phyloP scores from a whole-genome alignment of 2,797 vertebrate genomes.

The Periparus ater region DNA sequence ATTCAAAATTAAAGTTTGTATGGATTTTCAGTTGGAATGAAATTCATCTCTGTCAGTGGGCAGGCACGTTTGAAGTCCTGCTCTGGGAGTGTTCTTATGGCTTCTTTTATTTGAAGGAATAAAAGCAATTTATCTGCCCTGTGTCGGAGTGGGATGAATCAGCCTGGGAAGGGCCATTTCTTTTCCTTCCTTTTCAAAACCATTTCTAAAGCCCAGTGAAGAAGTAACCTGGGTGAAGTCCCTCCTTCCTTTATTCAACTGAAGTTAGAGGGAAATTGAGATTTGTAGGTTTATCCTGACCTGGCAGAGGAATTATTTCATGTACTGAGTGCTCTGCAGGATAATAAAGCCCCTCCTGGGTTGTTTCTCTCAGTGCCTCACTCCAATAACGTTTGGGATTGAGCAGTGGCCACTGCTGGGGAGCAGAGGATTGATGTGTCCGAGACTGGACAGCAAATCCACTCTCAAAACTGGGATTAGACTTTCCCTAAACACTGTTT shows the following conservation, averaged over 20 bases:
- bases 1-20: constrained; percentile 1
- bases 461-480: neutral
- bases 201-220: neutral
- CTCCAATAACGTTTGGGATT: neutral
- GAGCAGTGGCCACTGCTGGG: neutral
- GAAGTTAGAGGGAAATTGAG: neutral
- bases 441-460: neutral
- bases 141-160: neutral
- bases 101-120: neutral
- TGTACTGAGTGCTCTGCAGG: neutral
- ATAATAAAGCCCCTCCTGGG: neutral
- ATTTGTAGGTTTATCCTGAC: neutral
- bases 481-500: neutral
- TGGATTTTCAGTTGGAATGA: neutral
- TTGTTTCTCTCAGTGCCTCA: neutral
- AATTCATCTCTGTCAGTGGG: neutral
- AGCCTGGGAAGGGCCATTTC: neutral
- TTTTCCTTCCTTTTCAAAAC: neutral
- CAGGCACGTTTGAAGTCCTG: neutral
- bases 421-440: neutral
- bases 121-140: constrained; percentile 36
- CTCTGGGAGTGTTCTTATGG: neutral
- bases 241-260: neutral
- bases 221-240: neutral
- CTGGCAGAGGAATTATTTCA: neutral